Evolutionary conservation across 2,797 vertebrate genomes (phyloP).

Genomic region (Numenius phaeopus): DNA sequence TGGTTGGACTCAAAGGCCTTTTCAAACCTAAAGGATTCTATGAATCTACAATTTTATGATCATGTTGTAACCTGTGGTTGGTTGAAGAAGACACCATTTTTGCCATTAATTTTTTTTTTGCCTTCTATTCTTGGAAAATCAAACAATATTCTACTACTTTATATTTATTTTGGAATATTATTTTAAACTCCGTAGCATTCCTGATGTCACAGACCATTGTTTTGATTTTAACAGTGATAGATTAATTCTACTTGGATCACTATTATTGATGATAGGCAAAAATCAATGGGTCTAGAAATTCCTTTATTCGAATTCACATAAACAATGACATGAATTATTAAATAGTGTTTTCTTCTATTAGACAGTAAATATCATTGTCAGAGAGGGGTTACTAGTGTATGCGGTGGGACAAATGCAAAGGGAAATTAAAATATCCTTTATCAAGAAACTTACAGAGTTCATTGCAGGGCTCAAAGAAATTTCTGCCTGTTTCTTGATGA

Average conservation of each 20-base stretch:
- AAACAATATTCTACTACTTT: not conserved
- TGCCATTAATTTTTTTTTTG: not conserved
- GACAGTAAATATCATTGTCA: not conserved
- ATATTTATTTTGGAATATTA: not conserved
- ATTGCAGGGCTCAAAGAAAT: not conserved
- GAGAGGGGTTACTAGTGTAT: not conserved
- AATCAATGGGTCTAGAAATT: not conserved
- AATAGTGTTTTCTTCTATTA: not conserved
- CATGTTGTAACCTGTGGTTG: not conserved
- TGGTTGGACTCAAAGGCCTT: not conserved
- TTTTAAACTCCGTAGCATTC: not conserved
- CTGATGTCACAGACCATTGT: not conserved
- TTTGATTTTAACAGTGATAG: not conserved
- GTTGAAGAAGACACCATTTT: not conserved
- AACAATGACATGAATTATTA: not conserved
- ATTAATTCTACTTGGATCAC: not conserved
- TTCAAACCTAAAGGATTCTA: not conserved
- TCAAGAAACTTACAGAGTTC: not conserved
- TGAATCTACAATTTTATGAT: not conserved
- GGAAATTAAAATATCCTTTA: not conserved
- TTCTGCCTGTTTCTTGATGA: not conserved
- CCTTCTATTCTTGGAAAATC: not conserved
- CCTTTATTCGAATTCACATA: not conserved
- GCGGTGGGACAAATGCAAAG: not conserved
- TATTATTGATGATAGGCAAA: not conserved